These are phyloP conservation scores for Empidonax traillii DNA, from an alignment of 2,113 vertebrate genomes.

Conservation along the genomic window DNA sequence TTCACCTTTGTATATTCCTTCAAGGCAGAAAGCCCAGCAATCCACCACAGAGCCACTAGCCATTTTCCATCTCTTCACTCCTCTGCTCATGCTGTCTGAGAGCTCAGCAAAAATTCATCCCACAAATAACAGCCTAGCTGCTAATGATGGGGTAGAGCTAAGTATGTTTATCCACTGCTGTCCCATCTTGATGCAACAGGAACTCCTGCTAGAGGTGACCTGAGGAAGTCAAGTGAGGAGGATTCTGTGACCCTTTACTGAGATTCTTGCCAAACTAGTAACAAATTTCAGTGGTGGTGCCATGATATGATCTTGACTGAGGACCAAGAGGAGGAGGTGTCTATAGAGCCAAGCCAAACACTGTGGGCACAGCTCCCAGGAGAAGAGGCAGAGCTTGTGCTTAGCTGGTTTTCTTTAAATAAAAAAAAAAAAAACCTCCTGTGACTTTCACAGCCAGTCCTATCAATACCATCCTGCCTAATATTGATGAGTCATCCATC, in stretches of 20 bases:
- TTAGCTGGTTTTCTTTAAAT: neutral
- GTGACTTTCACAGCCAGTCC: neutral
- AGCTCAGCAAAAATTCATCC: conserved; percentile 14
- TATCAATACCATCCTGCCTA: neutral
- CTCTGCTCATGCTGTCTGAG: neutral
- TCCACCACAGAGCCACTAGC: neutral
- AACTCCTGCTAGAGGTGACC: neutral
- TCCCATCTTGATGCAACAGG: neutral
- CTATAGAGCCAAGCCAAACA: neutral
- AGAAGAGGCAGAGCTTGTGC: neutral
- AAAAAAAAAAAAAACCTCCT: neutral
- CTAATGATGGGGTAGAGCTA: conserved; percentile 6
- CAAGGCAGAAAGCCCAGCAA: neutral
- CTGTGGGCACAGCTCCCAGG: neutral
- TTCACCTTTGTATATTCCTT: neutral
- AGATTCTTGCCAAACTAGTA: neutral
- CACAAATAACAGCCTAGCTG: conserved; percentile 19
- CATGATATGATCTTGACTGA: neutral
- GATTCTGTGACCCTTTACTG: neutral
- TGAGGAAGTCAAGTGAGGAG: neutral
- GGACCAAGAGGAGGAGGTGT: neutral
- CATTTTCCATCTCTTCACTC: neutral
- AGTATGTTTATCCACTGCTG: neutral
- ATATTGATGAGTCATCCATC: neutral
- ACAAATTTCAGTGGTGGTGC: neutral